Evolutionary conservation across 2,113 vertebrate genomes (phyloP).

Genomic region (Harpagus bidentatus): DNA sequence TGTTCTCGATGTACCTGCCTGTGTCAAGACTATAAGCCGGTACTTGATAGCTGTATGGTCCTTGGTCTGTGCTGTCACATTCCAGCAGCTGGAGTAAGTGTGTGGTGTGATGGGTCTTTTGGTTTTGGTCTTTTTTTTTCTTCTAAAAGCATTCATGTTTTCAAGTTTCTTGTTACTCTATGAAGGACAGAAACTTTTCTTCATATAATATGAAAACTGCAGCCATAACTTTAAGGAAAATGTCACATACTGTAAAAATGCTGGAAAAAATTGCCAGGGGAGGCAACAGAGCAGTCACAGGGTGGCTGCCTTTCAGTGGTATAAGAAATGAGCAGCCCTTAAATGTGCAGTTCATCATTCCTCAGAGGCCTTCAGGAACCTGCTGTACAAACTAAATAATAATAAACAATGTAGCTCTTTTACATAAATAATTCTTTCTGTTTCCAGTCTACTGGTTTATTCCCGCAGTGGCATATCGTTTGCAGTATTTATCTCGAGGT

Average conservation of each 20-base stretch:
- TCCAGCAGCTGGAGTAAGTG: background rate
- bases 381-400: background rate
- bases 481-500: background rate
- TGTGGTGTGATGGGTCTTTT: no score
- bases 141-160: background rate
- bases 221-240: background rate
- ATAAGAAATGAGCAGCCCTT: background rate
- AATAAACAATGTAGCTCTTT: background rate
- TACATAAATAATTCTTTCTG: constrained; percentile 22
- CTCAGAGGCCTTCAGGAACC: background rate
- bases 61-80: rapidly evolving
- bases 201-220: background rate
- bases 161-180: background rate
- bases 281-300: background rate
- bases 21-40: background rate
- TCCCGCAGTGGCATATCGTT: background rate
- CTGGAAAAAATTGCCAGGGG: background rate
- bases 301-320: background rate
- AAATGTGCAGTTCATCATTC: background rate
- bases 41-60: rapidly evolving
- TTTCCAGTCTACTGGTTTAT: background rate
- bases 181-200: background rate
- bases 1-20: background rate
- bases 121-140: background rate
- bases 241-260: background rate